These are phyloP conservation scores for Pardalotus punctatus DNA, from an alignment of 2,113 vertebrate genomes.

Conservation along the genomic window DNA sequence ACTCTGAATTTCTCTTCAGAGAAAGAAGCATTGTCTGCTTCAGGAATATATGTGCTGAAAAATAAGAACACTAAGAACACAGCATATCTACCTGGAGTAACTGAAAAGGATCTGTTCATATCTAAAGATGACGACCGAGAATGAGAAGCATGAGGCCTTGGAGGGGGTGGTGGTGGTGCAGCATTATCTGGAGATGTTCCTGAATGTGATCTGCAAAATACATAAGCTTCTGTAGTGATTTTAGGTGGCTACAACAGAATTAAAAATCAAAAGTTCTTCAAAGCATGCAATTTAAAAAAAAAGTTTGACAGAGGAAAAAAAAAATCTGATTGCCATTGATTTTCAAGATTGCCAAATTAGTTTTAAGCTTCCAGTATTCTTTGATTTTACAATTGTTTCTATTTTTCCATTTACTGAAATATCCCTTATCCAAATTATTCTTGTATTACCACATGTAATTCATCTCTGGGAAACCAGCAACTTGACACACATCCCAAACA, in stretches of 20 bases:
- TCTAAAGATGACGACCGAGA: slow-evolving; percentile 98
- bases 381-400: neutral
- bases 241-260: neutral
- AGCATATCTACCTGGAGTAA: slow-evolving; percentile 76
- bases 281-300: neutral
- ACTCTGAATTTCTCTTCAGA: neutral
- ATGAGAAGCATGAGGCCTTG: slow-evolving; percentile 91
- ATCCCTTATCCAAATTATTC: neutral
- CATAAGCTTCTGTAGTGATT: neutral
- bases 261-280: neutral
- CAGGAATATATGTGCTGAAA: neutral
- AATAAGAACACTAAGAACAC: neutral
- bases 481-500: neutral
- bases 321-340: neutral
- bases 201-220: slow-evolving; percentile 90
- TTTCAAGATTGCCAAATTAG: neutral
- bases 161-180: slow-evolving; percentile 93
- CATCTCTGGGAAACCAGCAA: neutral
- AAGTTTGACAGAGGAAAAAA: neutral
- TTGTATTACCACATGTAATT: neutral
- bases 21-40: neutral
- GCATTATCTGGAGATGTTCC: slow-evolving; percentile 89
- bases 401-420: neutral
- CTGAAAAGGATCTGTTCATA: slow-evolving; percentile 92
- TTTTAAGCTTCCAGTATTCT: neutral